phyloP scores from a whole-genome alignment of 2,888 invertebrate species.

The Trimorus sp. region DNA sequence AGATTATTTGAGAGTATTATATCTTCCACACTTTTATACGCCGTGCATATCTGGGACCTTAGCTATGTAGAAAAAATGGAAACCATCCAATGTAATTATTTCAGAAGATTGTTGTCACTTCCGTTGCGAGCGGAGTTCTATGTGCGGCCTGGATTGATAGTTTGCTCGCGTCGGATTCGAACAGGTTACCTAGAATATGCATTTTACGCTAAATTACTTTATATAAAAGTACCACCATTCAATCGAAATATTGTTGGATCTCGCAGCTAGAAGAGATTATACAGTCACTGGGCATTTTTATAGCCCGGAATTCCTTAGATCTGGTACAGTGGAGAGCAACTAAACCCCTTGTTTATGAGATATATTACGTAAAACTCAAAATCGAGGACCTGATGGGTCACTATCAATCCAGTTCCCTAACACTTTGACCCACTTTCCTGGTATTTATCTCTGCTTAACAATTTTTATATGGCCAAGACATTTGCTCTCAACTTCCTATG shows the following conservation, averaged over 20 bases:
- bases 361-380: conserved; percentile 2
- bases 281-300: background rate
- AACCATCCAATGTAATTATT: conserved; percentile 10
- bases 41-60: conserved; percentile 11
- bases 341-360: background rate
- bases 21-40: conserved; percentile 5
- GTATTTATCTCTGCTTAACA: background rate
- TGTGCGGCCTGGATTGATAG: background rate
- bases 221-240: background rate
- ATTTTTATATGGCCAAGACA: conserved; percentile 6
- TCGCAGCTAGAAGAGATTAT: background rate
- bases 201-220: background rate
- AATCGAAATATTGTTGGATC: conserved; percentile 7
- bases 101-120: conserved; percentile 8
- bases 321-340: background rate
- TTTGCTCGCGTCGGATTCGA: background rate
- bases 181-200: background rate
- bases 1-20: conserved; percentile 5
- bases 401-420: conserved; percentile 12
- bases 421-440: background rate
- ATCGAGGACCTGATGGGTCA: conserved; percentile 1
- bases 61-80: conserved; percentile 11
- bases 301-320: background rate
- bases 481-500: conserved; percentile 3
- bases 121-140: background rate